Evolutionary conservation across 2,113 vertebrate genomes (phyloP).

Genomic region (Hemicordylus capensis): DNA sequence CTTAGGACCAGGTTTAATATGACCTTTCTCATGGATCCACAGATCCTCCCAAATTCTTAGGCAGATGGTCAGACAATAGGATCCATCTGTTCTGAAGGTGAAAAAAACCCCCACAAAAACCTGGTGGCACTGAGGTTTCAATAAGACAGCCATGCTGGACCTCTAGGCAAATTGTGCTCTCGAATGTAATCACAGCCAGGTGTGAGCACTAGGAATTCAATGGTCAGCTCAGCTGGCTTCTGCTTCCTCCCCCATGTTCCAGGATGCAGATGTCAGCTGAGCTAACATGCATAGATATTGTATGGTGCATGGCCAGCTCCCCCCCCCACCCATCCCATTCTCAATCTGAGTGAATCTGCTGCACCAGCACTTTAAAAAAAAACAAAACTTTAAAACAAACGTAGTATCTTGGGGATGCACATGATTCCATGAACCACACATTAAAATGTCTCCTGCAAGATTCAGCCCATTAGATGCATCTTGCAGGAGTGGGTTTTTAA

Average conservation of each 20-base stretch:
- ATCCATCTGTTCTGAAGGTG: neutral
- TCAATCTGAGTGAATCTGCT: no score
- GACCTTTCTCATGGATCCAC: neutral
- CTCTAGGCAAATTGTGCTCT: neutral
- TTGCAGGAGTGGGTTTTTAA: no score
- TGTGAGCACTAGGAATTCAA: neutral
- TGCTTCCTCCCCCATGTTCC: no score
- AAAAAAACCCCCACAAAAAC: constrained; percentile 8
- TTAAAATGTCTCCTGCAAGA: no score
- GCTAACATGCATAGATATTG: neutral
- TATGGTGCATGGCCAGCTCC: neutral
- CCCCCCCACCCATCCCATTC: no score
- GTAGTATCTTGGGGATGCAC: no score
- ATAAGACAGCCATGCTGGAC: neutral
- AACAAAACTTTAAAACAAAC: no score
- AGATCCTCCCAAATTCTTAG: neutral
- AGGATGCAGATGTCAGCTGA: neutral
- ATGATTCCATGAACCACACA: no score
- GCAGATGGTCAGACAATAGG: neutral
- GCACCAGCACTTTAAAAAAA: no score
- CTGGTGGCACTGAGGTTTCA: neutral
- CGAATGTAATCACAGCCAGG: neutral
- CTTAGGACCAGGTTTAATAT: neutral
- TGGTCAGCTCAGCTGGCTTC: neutral
- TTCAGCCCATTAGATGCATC: no score